Percentiles rank a stretch among this genome's conserved stretches.
These are phyloP conservation scores for Ctenoplectra terminalis DNA, from an alignment of 1,140 invertebrate species.

Conservation along the genomic window DNA sequence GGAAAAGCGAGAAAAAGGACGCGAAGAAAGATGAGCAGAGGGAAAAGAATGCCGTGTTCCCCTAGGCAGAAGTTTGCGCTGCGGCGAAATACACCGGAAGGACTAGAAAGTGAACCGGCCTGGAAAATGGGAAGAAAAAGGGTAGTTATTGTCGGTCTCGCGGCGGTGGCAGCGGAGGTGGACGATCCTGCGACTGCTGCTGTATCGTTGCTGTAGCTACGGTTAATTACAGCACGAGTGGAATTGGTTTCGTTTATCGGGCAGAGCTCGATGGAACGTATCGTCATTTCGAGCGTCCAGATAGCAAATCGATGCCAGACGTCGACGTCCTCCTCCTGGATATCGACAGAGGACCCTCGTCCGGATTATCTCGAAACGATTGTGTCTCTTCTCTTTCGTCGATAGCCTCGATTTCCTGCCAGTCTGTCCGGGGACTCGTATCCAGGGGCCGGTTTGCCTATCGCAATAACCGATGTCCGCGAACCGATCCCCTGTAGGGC, in stretches of 20 bases:
- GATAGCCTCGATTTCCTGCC: conserved; percentile 48
- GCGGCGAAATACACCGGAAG: conserved; percentile 1
- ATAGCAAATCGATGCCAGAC: conserved; percentile 62
- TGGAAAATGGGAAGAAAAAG: conserved; percentile 38
- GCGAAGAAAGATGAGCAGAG: conserved; percentile 52
- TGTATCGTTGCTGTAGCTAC: conserved; percentile 38
- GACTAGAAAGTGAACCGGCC: conserved; percentile 45
- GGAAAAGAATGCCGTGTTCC: conserved; percentile 5
- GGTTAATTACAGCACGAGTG: conserved; percentile 45
- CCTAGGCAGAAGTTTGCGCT: conserved; percentile 49
- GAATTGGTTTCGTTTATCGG: conserved; percentile 52
- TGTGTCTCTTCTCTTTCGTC: conserved; percentile 51
- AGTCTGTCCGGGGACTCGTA: background rate
- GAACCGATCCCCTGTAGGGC: background rate
- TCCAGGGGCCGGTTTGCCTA: background rate
- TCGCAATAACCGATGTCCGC: conserved; percentile 7
- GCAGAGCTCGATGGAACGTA: conserved; percentile 32
- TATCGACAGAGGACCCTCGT: conserved; percentile 38
- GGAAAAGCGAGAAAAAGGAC: conserved; percentile 55
- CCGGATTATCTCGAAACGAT: conserved; percentile 51
- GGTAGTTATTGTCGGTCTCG: conserved; percentile 17
- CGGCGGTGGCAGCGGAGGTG: background rate
- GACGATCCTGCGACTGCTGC: background rate
- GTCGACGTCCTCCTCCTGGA: conserved; percentile 40
- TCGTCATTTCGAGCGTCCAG: conserved; percentile 38